phyloP scores from a whole-genome alignment of 2,797 vertebrate genomes.

The Crypturellus tataupa region DNA sequence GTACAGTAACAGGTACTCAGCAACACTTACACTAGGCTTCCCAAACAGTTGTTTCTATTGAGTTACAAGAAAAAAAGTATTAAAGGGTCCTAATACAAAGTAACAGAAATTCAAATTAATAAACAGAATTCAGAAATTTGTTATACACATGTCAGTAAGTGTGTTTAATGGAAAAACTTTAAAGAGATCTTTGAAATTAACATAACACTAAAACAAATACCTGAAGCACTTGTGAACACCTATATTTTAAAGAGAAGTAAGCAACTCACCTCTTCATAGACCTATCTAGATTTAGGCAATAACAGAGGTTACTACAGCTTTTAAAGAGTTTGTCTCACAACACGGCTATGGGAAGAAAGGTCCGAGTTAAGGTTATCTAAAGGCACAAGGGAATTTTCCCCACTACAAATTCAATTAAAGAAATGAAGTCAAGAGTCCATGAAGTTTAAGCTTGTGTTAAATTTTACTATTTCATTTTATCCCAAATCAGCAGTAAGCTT shows the following conservation, averaged over 20 bases:
- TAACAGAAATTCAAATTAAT: neutral
- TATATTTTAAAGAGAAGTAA: too few species aligned
- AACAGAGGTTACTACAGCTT: slow-evolving; percentile 11
- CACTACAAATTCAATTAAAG: neutral
- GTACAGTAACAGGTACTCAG: neutral
- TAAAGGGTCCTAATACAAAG: neutral
- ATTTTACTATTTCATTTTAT: neutral
- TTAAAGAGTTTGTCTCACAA: neutral
- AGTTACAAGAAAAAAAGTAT: neutral
- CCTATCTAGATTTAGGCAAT: neutral
- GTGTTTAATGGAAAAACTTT: neutral
- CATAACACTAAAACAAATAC: neutral
- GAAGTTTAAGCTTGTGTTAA: neutral
- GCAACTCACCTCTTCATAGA: neutral
- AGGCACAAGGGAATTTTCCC: neutral
- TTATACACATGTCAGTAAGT: neutral
- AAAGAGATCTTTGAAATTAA: neutral
- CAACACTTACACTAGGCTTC: neutral
- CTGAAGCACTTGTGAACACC: neutral
- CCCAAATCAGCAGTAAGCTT: neutral
- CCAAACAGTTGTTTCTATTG: neutral
- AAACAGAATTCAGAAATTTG: neutral
- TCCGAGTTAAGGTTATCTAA: slow-evolving; percentile 13
- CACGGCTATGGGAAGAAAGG: neutral
- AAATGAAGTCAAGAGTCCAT: neutral